Conservation (phyloP, 2,797 vertebrate genomes). For the Sparidentex hasta region DNA sequence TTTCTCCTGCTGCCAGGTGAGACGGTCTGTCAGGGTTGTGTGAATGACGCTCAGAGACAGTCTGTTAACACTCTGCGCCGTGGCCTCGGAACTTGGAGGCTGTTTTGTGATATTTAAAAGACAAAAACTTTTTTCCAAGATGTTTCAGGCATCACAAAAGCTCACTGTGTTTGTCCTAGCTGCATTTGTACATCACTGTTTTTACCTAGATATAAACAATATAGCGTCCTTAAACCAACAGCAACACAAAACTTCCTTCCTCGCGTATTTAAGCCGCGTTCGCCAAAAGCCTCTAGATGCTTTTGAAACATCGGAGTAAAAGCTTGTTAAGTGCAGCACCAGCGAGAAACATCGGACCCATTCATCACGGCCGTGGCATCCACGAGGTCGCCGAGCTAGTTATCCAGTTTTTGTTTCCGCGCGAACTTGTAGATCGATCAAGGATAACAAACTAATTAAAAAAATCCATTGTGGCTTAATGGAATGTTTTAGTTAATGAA, state of each 20-base stretch:
- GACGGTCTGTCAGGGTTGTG: constrained; percentile 41
- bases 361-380: not conserved
- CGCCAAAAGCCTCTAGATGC: not conserved
- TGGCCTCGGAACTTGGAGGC: constrained; percentile 24
- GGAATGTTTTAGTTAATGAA: not conserved
- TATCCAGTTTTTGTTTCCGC: not conserved
- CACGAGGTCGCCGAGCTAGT: not conserved
- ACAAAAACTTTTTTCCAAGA: no score
- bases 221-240: not conserved
- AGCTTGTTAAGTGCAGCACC: not conserved
- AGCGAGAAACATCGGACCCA: not conserved
- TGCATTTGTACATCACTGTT: not conserved
- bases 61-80: not conserved
- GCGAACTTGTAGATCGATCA: not conserved
- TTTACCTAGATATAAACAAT: not conserved
- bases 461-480: not conserved
- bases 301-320: not conserved
- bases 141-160: no score
- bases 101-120: not conserved
- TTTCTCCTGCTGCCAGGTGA: constrained; percentile 63
- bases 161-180: constrained; percentile 3
- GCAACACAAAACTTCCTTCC: not conserved
- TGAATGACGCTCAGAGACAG: constrained; percentile 34
- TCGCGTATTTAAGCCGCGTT: not conserved
- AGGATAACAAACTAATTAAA: not conserved